phyloP scores from a whole-genome alignment of 2,113 vertebrate species.

The Meleagris gallopavo region DNA sequence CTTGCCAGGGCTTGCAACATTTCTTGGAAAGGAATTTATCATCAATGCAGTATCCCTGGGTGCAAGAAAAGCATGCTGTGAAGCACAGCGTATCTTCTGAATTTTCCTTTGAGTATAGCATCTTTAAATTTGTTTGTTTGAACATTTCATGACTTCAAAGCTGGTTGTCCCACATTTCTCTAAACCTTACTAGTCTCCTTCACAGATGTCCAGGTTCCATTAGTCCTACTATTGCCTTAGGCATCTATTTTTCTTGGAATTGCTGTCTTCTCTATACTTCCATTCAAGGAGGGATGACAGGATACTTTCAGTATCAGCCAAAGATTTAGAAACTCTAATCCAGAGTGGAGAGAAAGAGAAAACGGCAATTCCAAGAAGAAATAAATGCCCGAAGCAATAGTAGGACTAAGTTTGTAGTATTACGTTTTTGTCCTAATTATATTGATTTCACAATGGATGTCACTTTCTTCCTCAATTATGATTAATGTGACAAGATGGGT shows the following conservation, averaged over 20 bases:
- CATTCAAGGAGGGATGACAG: background rate
- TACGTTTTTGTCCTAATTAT: no score
- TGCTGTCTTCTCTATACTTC: background rate
- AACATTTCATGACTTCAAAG: background rate
- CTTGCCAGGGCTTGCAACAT: background rate
- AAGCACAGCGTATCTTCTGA: background rate
- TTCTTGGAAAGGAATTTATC: background rate
- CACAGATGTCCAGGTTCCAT: background rate
- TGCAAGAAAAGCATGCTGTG: background rate
- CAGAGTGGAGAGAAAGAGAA: background rate
- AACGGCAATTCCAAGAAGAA: no score
- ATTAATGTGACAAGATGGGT: background rate
- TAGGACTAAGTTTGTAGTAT: background rate
- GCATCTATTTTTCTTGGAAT: background rate
- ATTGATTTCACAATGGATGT: background rate
- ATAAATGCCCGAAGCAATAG: no score
- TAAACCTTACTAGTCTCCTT: background rate
- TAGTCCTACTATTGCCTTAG: background rate
- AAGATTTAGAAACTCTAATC: background rate
- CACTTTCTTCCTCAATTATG: background rate
- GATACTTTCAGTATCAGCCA: background rate
- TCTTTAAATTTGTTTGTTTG: background rate
- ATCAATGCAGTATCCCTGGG: background rate
- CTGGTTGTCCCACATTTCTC: background rate
- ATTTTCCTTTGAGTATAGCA: background rate